Conservation (phyloP, 2,113 vertebrate species). For the Tetraodon nigroviridis region DNA sequence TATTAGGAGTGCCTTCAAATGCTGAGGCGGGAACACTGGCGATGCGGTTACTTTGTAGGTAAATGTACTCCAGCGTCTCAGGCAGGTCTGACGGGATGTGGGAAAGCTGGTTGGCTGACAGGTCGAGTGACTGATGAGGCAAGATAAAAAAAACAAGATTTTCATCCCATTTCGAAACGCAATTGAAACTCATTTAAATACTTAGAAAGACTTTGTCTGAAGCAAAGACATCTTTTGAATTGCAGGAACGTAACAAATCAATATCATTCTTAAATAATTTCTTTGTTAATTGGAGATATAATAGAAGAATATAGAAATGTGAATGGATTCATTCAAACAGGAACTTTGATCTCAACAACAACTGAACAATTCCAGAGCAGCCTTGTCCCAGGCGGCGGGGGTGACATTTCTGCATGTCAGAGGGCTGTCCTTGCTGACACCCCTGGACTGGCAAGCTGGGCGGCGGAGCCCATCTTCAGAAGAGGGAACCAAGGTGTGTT, state of each 20-base stretch:
- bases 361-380: no score
- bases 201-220: no score
- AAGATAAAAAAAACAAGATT: constrained; percentile 1
- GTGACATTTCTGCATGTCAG: no score
- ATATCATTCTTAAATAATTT: not conserved
- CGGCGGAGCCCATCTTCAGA: no score
- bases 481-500: no score
- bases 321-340: no score
- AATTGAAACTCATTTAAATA: not conserved
- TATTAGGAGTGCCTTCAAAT: constrained; percentile 91
- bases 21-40: constrained; percentile 76
- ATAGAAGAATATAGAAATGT: no score
- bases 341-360: no score
- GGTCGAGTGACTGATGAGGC: constrained; percentile 82
- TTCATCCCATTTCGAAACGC: not conserved
- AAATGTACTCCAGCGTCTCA: constrained; percentile 86
- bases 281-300: not conserved
- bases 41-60: constrained; percentile 92
- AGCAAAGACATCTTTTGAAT: not conserved
- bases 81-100: constrained; percentile 87
- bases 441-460: no score
- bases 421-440: no score
- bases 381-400: no score
- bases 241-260: constrained; percentile 1
- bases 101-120: constrained; percentile 87